These are phyloP conservation scores for Brachyptera risi DNA, from an alignment of 2,888 invertebrate genomes.

Conservation along the genomic window DNA sequence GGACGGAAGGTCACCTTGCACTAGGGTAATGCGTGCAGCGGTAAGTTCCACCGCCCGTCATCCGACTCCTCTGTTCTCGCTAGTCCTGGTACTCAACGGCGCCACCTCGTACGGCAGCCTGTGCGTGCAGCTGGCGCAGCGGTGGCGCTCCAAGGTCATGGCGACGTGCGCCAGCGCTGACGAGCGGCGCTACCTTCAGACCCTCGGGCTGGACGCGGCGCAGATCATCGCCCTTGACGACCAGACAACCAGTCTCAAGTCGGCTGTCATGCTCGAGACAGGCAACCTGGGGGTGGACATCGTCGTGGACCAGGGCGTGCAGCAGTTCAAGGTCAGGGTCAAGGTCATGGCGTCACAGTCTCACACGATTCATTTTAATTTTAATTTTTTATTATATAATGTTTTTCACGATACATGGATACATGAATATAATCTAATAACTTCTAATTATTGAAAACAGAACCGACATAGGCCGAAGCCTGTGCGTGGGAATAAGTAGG, in stretches of 20 bases:
- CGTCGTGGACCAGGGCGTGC: slow-evolving; percentile 44
- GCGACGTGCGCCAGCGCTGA: slow-evolving; percentile 43
- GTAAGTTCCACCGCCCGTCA: too few species aligned
- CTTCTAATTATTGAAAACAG: too few species aligned
- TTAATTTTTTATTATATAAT: too few species aligned
- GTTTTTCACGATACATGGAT: too few species aligned
- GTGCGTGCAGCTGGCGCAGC: slow-evolving; percentile 45
- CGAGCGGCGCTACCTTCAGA: slow-evolving; percentile 44
- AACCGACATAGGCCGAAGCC: too few species aligned
- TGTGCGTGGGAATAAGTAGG: too few species aligned
- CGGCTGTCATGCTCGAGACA: slow-evolving; percentile 45
- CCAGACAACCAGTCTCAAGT: slow-evolving; percentile 40
- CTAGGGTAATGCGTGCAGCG: too few species aligned
- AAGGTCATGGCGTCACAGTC: background rate
- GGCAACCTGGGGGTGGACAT: slow-evolving; percentile 47
- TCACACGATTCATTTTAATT: background rate
- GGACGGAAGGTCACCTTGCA: too few species aligned
- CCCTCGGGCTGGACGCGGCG: slow-evolving; percentile 32
- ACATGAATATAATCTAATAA: too few species aligned
- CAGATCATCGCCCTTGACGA: slow-evolving; percentile 35
- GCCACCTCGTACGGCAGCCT: slow-evolving; percentile 45
- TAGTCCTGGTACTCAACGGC: slow-evolving; percentile 46
- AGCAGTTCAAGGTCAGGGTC: background rate
- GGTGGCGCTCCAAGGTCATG: slow-evolving; percentile 48
- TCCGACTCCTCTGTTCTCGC: background rate